Evolutionary conservation across 2,797 vertebrate genomes (phyloP), one percentile per base, ranked within the genome.

Genomic region (Paedocypris micromegethes): DNA sequence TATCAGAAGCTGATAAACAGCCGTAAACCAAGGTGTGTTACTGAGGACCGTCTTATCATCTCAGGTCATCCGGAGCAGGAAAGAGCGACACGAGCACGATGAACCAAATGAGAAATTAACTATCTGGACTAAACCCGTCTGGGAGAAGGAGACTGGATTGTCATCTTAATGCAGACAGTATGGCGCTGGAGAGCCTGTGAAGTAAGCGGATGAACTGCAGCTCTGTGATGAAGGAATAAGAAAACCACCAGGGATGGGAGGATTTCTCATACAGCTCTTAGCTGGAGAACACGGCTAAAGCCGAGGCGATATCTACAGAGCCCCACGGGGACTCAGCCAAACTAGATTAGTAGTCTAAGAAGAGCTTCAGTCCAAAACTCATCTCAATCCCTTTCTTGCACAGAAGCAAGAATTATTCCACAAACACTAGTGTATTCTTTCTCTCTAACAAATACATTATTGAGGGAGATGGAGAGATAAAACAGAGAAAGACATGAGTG

Each of bases 261-360:
- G 9, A 49, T 60, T 70, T 57, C 47, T 61, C 53, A 46, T 9
- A 66, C n/a, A 55, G 52, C 53, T 63, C 65, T 64, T 54, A 57
- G 64, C 73, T 48, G 58, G 58, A 64, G 69, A 64, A 70, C 60
- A 58, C 66, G 40, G 39, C 41, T 60, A 50, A 67, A 62, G 57
- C 61, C 41, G 47, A 66, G 52, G 9, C 47, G 52, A 54, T 65
- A 58, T 69, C 72, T 58, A 23, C 43, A 59, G 55, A 58, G 45
- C 42, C 5, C 53, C 61, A 53, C 40, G 45, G 72, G 67, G 50
- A n/a, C 62, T 66, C 39, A 44, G 56, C 45, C 54, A 42, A 64
- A 72, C 46, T 49, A 66, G 72, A 76, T 72, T 76, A 69, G 47
- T 51, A 63, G 42, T 38, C 60, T 61, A 73, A 68, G 59, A 67